Percentiles rank a stretch among this genome's conserved stretches.
phyloP scores from a whole-genome alignment of 2,888 invertebrate genomes.

The Podotricha telesiphe region DNA sequence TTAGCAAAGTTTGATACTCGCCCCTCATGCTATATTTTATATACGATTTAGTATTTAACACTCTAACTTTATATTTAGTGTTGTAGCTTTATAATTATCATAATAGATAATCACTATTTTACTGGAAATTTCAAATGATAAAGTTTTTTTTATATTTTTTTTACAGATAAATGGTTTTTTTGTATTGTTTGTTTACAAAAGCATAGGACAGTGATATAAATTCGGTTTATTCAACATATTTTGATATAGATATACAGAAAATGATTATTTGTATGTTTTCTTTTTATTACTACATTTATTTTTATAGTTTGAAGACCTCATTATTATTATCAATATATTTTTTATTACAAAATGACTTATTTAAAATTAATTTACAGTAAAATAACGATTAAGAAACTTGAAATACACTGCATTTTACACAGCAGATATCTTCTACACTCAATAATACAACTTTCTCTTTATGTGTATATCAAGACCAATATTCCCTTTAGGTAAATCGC shows the following conservation, averaged over 20 bases:
- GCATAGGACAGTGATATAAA: too few relatives aligned
- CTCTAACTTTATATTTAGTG: constrained; percentile 30
- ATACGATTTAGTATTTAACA: constrained; percentile 37
- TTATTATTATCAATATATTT: background rate
- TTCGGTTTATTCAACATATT: background rate
- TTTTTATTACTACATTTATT: too few relatives aligned
- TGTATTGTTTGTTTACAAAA: too few relatives aligned
- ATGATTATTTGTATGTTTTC: background rate
- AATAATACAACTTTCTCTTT: constrained; percentile 2
- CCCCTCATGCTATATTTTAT: constrained; percentile 39
- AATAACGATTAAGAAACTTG: constrained; percentile 5
- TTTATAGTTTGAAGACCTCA: too few relatives aligned
- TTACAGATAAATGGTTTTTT: too few relatives aligned
- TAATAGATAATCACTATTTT: constrained; percentile 15
- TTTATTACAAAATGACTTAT: background rate
- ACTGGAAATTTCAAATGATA: background rate
- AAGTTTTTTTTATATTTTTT: background rate
- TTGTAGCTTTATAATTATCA: constrained; percentile 23
- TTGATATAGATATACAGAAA: too few relatives aligned
- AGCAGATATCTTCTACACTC: constrained; percentile 6
- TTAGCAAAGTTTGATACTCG: constrained; percentile 38
- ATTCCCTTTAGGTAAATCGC: background rate
- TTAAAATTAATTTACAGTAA: constrained; percentile 8
- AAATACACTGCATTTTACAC: constrained; percentile 23
- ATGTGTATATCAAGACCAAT: background rate